Percentiles rank a stretch among this genome's conserved stretches.
phyloP scores from a whole-genome alignment of 2,797 vertebrate species.

The Girardinus metallicus region DNA sequence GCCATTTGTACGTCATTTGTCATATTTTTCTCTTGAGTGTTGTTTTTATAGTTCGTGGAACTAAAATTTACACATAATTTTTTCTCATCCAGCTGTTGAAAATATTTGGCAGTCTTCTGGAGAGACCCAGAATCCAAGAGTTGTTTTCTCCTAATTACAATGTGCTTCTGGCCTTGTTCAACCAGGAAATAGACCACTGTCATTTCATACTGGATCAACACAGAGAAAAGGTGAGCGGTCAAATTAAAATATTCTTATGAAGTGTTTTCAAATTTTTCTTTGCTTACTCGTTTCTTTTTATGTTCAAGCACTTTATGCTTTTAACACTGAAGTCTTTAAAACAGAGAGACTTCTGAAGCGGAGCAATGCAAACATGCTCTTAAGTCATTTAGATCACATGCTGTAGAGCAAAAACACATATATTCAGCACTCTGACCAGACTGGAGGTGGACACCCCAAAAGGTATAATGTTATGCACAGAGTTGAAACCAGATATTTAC shows the following conservation, averaged over 20 bases:
- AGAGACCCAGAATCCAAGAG: constrained; percentile 76
- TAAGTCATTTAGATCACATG: not conserved
- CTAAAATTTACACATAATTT: constrained; percentile 1
- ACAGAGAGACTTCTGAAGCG: not conserved
- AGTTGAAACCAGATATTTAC: constrained; percentile 1
- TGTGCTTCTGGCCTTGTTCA: constrained; percentile 79
- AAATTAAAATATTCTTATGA: not conserved
- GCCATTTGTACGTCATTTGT: not conserved
- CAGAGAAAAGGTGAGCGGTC: constrained; percentile 72
- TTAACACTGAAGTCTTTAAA: not conserved
- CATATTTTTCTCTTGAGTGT: not conserved
- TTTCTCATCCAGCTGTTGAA: constrained; percentile 72
- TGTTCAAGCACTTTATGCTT: not conserved
- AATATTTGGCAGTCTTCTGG: constrained; percentile 80
- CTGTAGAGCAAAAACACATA: not conserved
- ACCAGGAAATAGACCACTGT: constrained; percentile 79
- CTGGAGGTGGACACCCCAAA: not conserved
- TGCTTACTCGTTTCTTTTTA: not conserved
- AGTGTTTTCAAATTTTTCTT: not conserved
- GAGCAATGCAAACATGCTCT: not conserved
- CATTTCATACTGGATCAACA: constrained; percentile 80
- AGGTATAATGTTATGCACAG: not conserved
- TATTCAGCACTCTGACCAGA: not conserved
- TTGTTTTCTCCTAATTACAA: constrained; percentile 79
- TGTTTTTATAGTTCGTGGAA: not conserved